phyloP scores from a whole-genome alignment of 2,113 vertebrate genomes.

The Fulmarus glacialis region DNA sequence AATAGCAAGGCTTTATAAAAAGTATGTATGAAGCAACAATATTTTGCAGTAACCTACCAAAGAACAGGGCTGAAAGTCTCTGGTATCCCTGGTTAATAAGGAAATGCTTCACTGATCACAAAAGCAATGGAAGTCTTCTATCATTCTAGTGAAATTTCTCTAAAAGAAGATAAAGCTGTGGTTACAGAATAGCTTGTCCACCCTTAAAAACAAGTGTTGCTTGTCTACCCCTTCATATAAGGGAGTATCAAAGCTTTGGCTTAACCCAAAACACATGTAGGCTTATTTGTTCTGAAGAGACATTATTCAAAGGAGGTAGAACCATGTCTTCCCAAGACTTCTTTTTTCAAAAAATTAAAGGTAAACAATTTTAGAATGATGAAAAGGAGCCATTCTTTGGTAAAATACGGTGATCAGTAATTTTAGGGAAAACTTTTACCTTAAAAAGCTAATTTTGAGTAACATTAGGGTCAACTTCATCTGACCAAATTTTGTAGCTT shows the following conservation, averaged over 20 bases:
- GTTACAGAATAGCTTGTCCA: neutral
- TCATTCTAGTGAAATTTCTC: neutral
- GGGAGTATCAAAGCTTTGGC: neutral
- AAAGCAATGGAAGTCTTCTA: neutral
- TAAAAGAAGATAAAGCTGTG: neutral
- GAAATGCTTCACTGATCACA: neutral
- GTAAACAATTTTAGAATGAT: neutral
- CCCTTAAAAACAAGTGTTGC: neutral
- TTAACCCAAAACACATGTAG: neutral
- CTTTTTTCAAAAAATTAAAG: neutral
- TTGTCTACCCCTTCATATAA: neutral
- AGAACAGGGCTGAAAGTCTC: neutral
- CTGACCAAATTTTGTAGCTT: neutral
- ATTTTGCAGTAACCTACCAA: neutral
- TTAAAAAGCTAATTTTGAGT: neutral
- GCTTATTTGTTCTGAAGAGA: neutral
- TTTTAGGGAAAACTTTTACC: neutral
- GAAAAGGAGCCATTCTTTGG: neutral
- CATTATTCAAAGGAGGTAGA: neutral
- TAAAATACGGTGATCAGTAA: neutral
- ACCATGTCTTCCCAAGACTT: neutral
- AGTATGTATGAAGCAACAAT: neutral
- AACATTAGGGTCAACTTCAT: neutral
- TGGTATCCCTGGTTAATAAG: constrained; percentile 3
- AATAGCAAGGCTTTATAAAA: neutral